Evolutionary conservation across 2,113 vertebrate genomes (phyloP).

Genomic region (Orthochromis indermauri): DNA sequence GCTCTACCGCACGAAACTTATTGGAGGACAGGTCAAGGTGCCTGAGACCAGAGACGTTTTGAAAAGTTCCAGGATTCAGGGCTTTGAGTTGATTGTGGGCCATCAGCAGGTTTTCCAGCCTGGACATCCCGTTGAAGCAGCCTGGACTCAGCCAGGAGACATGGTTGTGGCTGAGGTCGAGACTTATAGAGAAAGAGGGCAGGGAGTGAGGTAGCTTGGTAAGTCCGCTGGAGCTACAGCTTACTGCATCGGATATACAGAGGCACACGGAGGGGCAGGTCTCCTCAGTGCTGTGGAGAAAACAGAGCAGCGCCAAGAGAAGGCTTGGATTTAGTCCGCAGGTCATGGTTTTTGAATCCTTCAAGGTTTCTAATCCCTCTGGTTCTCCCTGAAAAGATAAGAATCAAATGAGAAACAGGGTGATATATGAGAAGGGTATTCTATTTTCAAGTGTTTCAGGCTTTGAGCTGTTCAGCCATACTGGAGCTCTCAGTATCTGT

Average conservation of each 20-base stretch:
- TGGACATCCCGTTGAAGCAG: conserved; percentile 72
- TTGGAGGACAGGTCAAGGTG: conserved; percentile 93
- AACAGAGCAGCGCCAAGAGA: conserved; percentile 1
- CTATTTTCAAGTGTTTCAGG: not conserved
- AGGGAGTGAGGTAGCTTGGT: conserved; percentile 70
- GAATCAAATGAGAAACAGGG: conserved; percentile 11
- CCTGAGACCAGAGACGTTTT: conserved; percentile 75
- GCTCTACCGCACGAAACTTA: conserved; percentile 70
- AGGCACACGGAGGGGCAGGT: conserved; percentile 80
- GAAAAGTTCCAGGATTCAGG: conserved; percentile 71
- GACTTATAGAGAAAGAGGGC: conserved; percentile 69
- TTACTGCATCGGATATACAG: conserved; percentile 85
- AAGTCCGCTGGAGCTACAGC: conserved; percentile 79
- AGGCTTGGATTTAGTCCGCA: not conserved
- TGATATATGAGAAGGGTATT: not conserved
- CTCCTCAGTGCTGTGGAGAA: conserved; percentile 9
- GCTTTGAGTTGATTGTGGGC: conserved; percentile 78
- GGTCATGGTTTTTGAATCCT: conserved; percentile 47
- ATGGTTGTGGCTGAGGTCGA: conserved; percentile 89
- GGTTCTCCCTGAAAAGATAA: conserved; percentile 11
- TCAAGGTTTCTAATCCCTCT: not conserved
- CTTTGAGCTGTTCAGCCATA: not conserved
- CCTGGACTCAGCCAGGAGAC: conserved; percentile 71
- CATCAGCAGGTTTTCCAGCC: conserved; percentile 79
- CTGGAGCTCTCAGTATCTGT: not conserved